Base-by-base conservation (phyloP, 1,140 invertebrate species). In the Tenebrio molitor region DNA sequence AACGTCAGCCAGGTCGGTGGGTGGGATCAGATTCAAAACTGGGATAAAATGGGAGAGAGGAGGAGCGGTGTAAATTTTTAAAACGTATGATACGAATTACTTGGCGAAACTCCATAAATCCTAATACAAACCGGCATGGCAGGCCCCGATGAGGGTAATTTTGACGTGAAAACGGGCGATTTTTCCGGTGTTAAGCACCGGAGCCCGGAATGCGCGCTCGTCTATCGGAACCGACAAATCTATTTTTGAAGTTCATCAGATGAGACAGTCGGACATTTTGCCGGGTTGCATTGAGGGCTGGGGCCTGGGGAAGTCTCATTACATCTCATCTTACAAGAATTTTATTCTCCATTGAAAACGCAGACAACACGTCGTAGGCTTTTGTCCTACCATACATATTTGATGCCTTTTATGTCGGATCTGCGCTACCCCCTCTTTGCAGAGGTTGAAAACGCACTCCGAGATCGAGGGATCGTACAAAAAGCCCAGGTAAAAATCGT, bases 51-150 rank as follows among this genome's bases (percentile, higher is more conserved):
- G 17, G 17, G 19, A 50, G 19, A 17, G 44, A 21, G 44, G n/a
- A 10, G 15, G 17, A 58, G 14, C 50, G 17, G 14, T 14, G n/a
- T 58, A 29, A 58, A 58, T 58, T 58, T 58, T 25, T 58, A 58
- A 58, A 33, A 46, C 16, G 42, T 46, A 46, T 15, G 2, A 46
- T 46, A 46, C 42, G 17, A 46, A 46, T 46, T 46, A 46, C 42
- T 17, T 46, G 5, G 16, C 17, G 42, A 15, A 46, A 46, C 42
- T 46, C 42, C 42, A 46, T 46, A 46, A 46, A 46, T 46, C 42
- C 42, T 46, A 46, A 46, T 46, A 46, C n/a, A 7, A 39, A 12
- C 5, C 36, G 2, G 36, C 36, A 12, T 8, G 5, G 36, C 36
- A 39, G 5, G 36, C 36, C 12, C 36, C 36, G 12, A 39, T 39